Conservation (phyloP, 2,113 vertebrate species). For the Odontophorus gujanensis region DNA sequence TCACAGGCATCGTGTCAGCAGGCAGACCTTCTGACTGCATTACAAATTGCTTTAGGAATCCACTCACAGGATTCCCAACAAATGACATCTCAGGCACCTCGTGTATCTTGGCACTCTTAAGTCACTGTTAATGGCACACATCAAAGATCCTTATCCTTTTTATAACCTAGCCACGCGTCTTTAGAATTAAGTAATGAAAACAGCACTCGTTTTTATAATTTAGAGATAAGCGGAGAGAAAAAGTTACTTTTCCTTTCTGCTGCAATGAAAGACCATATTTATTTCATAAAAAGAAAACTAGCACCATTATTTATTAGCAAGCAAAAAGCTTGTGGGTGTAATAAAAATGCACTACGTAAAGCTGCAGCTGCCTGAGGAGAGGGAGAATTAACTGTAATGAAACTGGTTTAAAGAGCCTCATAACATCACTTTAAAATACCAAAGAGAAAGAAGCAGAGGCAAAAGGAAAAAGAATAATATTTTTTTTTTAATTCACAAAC, state of each 20-base stretch:
- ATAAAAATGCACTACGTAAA: conserved; percentile 34
- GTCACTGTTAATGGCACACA: background rate
- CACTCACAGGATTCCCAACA: background rate
- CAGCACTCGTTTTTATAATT: background rate
- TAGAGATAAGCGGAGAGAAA: background rate
- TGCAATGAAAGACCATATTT: conserved; percentile 21
- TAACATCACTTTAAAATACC: background rate
- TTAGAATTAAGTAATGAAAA: background rate
- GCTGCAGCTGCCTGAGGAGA: conserved; percentile 18
- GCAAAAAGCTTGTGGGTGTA: conserved; percentile 47
- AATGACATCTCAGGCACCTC: background rate
- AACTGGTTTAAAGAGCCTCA: background rate
- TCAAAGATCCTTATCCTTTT: background rate
- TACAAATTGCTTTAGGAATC: background rate
- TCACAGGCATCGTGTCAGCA: background rate
- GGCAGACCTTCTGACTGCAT: background rate
- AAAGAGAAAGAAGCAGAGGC: background rate
- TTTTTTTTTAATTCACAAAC: background rate
- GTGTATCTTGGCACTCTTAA: background rate
- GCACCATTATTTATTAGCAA: conserved; percentile 61
- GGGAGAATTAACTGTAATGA: conserved; percentile 28
- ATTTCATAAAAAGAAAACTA: conserved; percentile 24
- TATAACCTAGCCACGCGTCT: background rate
- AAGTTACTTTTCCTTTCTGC: background rate
- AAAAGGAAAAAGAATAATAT: background rate